A percentile compares a stretch with the other conserved stretches of the same genome.
phyloP scores from a whole-genome alignment of 2,797 vertebrate species.

The Mus spretus region DNA sequence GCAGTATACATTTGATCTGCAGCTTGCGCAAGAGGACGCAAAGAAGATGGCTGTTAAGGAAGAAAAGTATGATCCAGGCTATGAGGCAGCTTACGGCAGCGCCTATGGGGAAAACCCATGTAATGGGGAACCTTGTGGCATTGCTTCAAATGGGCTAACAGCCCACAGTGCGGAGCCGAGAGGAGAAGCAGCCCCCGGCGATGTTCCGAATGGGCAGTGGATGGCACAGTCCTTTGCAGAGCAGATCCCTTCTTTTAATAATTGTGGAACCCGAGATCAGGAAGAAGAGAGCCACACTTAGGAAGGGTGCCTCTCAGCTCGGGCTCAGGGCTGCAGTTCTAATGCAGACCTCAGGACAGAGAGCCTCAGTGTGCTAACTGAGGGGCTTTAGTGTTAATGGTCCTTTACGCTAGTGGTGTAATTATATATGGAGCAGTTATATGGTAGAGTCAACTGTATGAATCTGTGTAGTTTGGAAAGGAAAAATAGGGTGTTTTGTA shows the following conservation, averaged over 20 bases:
- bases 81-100: constrained; percentile 95
- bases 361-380: constrained; percentile 89
- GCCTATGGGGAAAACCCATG: constrained; percentile 89
- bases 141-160: constrained; percentile 89
- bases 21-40: constrained; percentile 97
- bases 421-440: constrained; percentile 82
- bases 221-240: constrained; percentile 93
- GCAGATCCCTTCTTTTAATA: constrained; percentile 91
- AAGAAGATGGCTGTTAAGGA: constrained; percentile 98
- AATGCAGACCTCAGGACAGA: constrained; percentile 86
- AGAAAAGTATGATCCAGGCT: constrained; percentile 98
- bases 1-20: constrained; percentile 94
- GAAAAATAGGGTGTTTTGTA: constrained; percentile 83
- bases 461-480: constrained; percentile 85
- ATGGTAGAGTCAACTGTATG: constrained; percentile 85
- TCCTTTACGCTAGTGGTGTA: constrained; percentile 85
- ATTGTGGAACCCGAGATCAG: constrained; percentile 83
- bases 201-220: constrained; percentile 94
- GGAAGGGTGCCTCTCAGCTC: constrained; percentile 73
- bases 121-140: constrained; percentile 90
- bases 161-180: constrained; percentile 84
- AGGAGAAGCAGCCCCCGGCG: constrained; percentile 82
- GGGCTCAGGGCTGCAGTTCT: constrained; percentile 88
- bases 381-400: constrained; percentile 83
- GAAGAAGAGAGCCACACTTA: constrained; percentile 84